Percentiles rank a stretch among this genome's conserved stretches.
phyloP scores from a whole-genome alignment of 2,113 vertebrate genomes.

The Trematocara variabile region DNA sequence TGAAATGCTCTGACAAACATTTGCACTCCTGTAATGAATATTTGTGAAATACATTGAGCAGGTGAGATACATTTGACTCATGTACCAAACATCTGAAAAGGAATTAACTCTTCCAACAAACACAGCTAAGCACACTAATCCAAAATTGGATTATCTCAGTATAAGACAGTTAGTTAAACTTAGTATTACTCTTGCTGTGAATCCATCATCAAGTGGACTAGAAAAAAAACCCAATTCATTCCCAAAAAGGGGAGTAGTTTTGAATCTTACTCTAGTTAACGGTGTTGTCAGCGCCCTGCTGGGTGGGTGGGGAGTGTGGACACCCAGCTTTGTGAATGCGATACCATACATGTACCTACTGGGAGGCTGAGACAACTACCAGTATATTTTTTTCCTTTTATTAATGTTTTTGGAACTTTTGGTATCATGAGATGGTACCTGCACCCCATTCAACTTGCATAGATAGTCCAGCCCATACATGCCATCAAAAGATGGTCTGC shows the following conservation, averaged over 20 bases:
- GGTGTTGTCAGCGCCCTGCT: neutral
- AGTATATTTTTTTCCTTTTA: neutral
- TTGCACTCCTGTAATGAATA: neutral
- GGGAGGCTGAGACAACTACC: neutral
- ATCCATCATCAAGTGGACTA: neutral
- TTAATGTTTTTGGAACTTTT: neutral
- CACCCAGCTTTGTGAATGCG: neutral
- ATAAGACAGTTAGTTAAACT: neutral
- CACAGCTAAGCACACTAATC: neutral
- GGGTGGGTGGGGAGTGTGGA: neutral
- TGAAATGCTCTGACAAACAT: neutral
- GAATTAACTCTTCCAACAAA: neutral
- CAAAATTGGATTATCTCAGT: neutral
- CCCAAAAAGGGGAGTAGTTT: neutral
- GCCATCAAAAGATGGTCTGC: neutral
- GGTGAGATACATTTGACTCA: neutral
- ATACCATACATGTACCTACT: neutral
- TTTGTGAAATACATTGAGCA: neutral
- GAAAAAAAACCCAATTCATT: fast-evolving
- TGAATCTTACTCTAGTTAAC: neutral
- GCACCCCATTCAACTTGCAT: neutral
- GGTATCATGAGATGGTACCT: neutral
- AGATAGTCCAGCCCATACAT: neutral
- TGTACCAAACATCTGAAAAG: neutral
- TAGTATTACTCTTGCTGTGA: neutral